These are phyloP conservation scores for Sesia apiformis DNA, from an alignment of 2,888 invertebrate species.

Conservation along the genomic window DNA sequence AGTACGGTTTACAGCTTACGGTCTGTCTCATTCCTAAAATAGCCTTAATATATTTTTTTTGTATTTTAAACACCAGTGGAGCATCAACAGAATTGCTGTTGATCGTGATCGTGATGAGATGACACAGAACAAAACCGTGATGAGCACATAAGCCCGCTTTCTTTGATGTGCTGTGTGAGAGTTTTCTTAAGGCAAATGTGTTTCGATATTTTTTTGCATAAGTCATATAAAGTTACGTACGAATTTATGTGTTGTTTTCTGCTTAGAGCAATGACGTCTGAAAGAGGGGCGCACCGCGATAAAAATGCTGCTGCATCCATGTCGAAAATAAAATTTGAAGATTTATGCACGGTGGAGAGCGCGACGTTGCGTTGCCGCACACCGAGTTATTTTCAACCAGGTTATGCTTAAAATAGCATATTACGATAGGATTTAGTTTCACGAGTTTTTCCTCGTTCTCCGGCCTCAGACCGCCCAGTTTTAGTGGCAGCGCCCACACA, in stretches of 20 bases:
- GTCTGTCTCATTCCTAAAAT: too few species aligned
- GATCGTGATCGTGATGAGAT: too few species aligned
- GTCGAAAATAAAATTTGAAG: conserved; percentile 67
- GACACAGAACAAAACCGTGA: too few species aligned
- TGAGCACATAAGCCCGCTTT: too few species aligned
- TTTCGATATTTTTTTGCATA: not conserved
- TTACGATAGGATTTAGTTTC: conserved; percentile 75
- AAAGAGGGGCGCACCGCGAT: conserved; percentile 21
- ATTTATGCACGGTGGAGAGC: conserved; percentile 66
- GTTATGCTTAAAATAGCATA: conserved; percentile 73
- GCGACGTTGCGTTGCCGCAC: conserved; percentile 69
- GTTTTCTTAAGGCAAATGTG: too few species aligned
- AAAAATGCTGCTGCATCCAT: conserved; percentile 52
- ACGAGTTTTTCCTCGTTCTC: conserved; percentile 66
- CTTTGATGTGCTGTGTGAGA: too few species aligned
- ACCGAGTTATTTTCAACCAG: conserved; percentile 67
- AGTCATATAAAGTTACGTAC: not conserved
- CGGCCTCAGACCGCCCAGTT: conserved; percentile 2
- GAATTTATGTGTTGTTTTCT: conserved; percentile 16
- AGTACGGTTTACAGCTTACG: too few species aligned
- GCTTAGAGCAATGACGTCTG: conserved; percentile 22
- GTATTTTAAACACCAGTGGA: too few species aligned
- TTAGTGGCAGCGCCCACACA: conserved; percentile 53
- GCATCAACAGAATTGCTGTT: too few species aligned
- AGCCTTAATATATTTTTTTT: too few species aligned